phyloP scores from a whole-genome alignment of 2,113 vertebrate genomes.

The Corythornis vintsioides region DNA sequence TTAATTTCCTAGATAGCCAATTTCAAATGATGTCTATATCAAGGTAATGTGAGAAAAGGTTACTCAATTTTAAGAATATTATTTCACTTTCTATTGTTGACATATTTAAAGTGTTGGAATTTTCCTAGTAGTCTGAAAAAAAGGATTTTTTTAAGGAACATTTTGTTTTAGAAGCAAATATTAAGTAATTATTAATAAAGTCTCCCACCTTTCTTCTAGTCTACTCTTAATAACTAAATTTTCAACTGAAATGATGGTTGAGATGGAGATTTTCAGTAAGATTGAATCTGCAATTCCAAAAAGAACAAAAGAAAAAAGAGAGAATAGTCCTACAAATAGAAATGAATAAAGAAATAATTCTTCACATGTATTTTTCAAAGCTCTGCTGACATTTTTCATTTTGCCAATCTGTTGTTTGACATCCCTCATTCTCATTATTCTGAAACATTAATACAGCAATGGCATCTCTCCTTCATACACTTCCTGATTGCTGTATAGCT shows the following conservation, averaged over 20 bases:
- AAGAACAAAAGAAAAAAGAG: neutral
- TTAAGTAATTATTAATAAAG: neutral
- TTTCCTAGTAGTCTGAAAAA: neutral
- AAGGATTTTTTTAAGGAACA: neutral
- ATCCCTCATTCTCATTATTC: slow-evolving; percentile 34
- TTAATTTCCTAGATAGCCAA: neutral
- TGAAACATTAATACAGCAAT: slow-evolving; percentile 34
- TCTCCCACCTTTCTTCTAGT: accelerated
- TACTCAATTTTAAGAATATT: neutral
- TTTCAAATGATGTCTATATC: neutral
- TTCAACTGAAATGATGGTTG: neutral
- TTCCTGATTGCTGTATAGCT: neutral
- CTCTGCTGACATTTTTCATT: slow-evolving; percentile 3
- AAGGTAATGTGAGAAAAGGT: neutral
- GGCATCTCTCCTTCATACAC: slow-evolving; percentile 5
- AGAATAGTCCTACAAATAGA: neutral
- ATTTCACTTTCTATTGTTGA: neutral
- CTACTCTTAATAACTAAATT: neutral
- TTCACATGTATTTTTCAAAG: slow-evolving; percentile 9
- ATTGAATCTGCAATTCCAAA: neutral
- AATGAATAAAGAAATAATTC: neutral
- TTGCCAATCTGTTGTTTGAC: slow-evolving; percentile 39
- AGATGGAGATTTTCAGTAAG: neutral
- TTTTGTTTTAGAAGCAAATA: neutral
- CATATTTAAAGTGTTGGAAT: neutral